Base-by-base conservation (phyloP, 2,888 invertebrate genomes). In the Perithous albicinctus region DNA sequence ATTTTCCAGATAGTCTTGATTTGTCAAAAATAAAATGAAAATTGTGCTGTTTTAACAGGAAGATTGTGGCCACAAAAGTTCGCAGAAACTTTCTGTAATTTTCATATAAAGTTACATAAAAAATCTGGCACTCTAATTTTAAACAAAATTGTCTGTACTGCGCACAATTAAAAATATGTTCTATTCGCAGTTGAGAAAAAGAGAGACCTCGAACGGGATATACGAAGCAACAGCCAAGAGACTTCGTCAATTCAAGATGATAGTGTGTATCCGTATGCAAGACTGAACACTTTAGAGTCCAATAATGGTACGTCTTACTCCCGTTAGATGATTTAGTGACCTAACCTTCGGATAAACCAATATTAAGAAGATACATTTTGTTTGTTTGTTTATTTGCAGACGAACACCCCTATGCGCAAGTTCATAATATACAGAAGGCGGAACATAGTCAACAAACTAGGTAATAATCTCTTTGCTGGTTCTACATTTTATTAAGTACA, bases 401-500 rank as follows among this genome's bases (percentile, higher is more conserved):
- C 63, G 95, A 96, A 91, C 96, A 96, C 91, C 96, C 96, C 0
- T 96, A 96, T 89, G 96, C 96, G 1, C 96, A 96, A 91, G 94
- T 96, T 54, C 95, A 96, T 92, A 95, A 85, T 84, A 82, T 92
- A 82, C 90, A 89, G 78, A 93, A 91, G 84, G 85, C 86, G 56
- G 92, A 92, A 80, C 80, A 83, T 46, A 89, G 80, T 86, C 89
- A 89, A 82, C 87, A 88, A 67, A 87, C 82, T 74, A 91, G 91
- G 92, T 92, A 89, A 78, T 54, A 54, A 3, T 6, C 18, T 35
- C 10, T 20, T 35, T 29, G 15, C 41, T 5, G 8, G 8, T 23
- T 51, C 8, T 23, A 1, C 5, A n/a, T 23, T 23, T 23, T 51
- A 23, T 51, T 51, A 38, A 1, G 8, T 38, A 29, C 3, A 29